Conservation (phyloP, 2,113 vertebrate species). For the Todiramphus chloris region DNA sequence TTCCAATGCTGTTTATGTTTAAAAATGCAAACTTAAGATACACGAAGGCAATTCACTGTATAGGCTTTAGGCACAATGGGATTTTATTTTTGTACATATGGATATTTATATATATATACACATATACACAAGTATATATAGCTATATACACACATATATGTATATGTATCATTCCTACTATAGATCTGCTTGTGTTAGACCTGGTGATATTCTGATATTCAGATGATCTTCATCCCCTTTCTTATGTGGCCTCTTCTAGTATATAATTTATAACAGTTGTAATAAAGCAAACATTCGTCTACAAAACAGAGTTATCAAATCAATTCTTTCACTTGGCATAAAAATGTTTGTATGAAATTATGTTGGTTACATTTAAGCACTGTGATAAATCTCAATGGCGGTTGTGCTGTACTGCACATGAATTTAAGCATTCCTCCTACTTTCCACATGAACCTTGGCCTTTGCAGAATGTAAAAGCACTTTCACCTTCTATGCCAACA, state of each 20-base stretch:
- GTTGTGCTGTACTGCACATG: background rate
- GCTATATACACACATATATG: no score
- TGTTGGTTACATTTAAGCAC: constrained; percentile 55
- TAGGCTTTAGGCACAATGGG: background rate
- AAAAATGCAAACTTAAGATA: background rate
- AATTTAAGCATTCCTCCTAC: constrained; percentile 23
- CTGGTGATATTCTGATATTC: background rate
- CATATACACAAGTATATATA: background rate
- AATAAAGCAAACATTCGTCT: constrained; percentile 21
- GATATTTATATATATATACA: no score
- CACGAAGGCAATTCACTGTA: background rate
- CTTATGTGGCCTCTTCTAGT: background rate
- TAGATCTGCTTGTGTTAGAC: background rate
- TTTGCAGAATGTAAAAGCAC: background rate
- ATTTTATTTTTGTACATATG: background rate
- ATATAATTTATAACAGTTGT: constrained; percentile 15
- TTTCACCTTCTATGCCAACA: constrained; percentile 14
- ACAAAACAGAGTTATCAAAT: constrained; percentile 54
- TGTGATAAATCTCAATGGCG: constrained; percentile 41
- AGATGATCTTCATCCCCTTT: background rate
- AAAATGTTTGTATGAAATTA: constrained; percentile 67
- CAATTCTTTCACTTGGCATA: constrained; percentile 48
- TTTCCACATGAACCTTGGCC: constrained; percentile 7
- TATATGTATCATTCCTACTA: background rate
- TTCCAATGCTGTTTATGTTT: background rate